Percentiles rank a stretch among this genome's conserved stretches.
Conservation (phyloP, 1,140 invertebrate genomes). For the Drosophila pandora region DNA sequence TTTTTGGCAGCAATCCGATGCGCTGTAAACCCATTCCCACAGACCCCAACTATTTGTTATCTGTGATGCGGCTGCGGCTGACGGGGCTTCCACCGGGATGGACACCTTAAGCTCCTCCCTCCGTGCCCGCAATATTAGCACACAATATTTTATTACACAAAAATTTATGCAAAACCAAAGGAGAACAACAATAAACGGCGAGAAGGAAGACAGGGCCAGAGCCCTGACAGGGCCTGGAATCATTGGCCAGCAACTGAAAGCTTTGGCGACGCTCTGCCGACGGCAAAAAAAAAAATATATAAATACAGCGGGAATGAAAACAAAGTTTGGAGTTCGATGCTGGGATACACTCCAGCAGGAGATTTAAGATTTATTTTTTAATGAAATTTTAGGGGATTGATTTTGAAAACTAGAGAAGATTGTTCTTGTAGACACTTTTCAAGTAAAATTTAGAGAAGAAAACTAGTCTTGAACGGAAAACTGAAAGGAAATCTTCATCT, state of each 20-base stretch:
- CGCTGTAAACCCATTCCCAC: slow-evolving; percentile 28
- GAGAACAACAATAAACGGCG: slow-evolving; percentile 50
- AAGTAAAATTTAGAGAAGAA: too few relatives aligned
- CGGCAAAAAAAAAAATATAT: slow-evolving; percentile 54
- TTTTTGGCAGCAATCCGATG: slow-evolving; percentile 28
- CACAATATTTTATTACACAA: slow-evolving; percentile 78
- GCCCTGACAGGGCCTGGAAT: slow-evolving; percentile 27
- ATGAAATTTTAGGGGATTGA: neutral
- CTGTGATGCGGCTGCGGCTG: slow-evolving; percentile 32
- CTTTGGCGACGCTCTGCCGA: slow-evolving; percentile 77
- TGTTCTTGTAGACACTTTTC: too few relatives aligned
- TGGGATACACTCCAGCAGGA: slow-evolving; percentile 12
- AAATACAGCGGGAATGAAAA: slow-evolving; percentile 16
- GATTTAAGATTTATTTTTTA: neutral
- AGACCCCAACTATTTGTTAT: slow-evolving; percentile 41
- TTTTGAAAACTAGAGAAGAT: neutral
- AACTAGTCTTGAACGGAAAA: too few relatives aligned
- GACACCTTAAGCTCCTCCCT: neutral
- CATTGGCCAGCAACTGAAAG: slow-evolving; percentile 57
- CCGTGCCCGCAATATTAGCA: slow-evolving; percentile 54
- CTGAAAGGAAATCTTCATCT: neutral
- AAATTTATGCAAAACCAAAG: slow-evolving; percentile 71
- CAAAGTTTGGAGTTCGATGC: slow-evolving; percentile 8
- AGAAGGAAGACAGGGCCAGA: slow-evolving; percentile 36
- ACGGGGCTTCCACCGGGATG: slow-evolving; percentile 8